Evolutionary conservation across 1,140 invertebrate genomes (phyloP).

Genomic region (Coenobita brevimanus): DNA sequence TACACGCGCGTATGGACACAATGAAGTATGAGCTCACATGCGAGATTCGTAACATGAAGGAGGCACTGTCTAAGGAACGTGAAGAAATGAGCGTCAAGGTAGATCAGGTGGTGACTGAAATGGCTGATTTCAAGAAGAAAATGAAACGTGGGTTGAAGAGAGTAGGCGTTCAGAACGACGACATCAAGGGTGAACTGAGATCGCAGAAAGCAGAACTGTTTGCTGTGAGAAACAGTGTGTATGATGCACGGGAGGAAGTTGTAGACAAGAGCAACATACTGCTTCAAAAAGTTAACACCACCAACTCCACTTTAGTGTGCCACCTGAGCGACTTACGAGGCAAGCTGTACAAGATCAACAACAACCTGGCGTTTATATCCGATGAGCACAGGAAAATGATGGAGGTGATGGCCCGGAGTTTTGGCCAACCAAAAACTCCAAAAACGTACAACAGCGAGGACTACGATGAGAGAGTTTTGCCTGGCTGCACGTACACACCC

Average conservation of each 20-base stretch:
- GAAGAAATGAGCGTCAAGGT: slow-evolving; percentile 45
- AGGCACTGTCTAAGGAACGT: slow-evolving; percentile 56
- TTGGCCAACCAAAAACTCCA: slow-evolving; percentile 21
- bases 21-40: slow-evolving; percentile 69
- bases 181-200: slow-evolving; percentile 64
- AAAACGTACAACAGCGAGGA: slow-evolving; percentile 42
- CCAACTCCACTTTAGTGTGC: slow-evolving; percentile 62
- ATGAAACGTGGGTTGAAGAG: slow-evolving; percentile 57
- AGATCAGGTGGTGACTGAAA: slow-evolving; percentile 43
- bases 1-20: slow-evolving; percentile 62
- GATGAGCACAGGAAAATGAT: slow-evolving; percentile 62
- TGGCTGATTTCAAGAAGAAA: slow-evolving; percentile 56
- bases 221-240: slow-evolving; percentile 65
- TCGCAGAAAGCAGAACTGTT: slow-evolving; percentile 68
- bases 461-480: slow-evolving; percentile 51
- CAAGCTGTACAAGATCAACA: slow-evolving; percentile 66
- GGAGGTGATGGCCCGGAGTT: slow-evolving; percentile 46
- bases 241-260: slow-evolving; percentile 63
- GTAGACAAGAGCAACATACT: slow-evolving; percentile 65
- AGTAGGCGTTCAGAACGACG: slow-evolving; percentile 64
- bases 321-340: slow-evolving; percentile 62
- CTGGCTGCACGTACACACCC: slow-evolving; percentile 67
- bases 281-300: slow-evolving; percentile 57
- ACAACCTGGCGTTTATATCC: slow-evolving; percentile 64
- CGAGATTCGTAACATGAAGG: slow-evolving; percentile 66